phyloP scores from a whole-genome alignment of 1,140 invertebrate species.

The Thaumetopoea pityocampa region DNA sequence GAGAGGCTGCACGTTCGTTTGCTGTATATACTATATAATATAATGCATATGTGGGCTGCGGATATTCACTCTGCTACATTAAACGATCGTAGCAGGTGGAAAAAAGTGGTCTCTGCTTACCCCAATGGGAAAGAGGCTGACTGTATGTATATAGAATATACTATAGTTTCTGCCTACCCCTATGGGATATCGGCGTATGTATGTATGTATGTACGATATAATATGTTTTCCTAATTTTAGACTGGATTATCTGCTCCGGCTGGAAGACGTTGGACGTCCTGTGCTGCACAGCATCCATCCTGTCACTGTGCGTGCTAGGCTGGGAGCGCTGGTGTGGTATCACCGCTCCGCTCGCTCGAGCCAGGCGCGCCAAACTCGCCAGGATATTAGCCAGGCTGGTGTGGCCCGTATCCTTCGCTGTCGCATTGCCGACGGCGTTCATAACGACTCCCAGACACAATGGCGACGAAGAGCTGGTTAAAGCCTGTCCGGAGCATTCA shows the following conservation, averaged over 20 bases:
- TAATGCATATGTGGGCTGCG: too few relatives aligned
- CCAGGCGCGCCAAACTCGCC: conserved; percentile 32
- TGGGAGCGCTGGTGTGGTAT: conserved; percentile 81
- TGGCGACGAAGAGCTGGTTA: conserved; percentile 45
- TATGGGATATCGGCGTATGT: too few relatives aligned
- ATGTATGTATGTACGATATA: too few relatives aligned
- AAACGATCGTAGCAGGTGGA: too few relatives aligned
- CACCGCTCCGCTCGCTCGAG: conserved; percentile 68
- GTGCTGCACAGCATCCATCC: conserved; percentile 80
- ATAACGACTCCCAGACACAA: conserved; percentile 42
- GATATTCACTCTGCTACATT: too few relatives aligned
- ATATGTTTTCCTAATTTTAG: conserved; percentile 50
- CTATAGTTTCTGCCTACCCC: too few relatives aligned
- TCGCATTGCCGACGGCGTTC: conserved; percentile 56
- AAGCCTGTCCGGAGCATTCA: conserved; percentile 77
- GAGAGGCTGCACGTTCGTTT: too few relatives aligned
- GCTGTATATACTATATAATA: too few relatives aligned
- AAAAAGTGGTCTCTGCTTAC: too few relatives aligned
- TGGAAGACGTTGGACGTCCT: conserved; percentile 80
- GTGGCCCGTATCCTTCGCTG: conserved; percentile 63
- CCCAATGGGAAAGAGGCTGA: too few relatives aligned
- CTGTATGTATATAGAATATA: too few relatives aligned
- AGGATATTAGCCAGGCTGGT: conserved; percentile 34
- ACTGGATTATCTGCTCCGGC: conserved; percentile 75
- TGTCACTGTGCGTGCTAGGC: conserved; percentile 79